Evolutionary conservation across 2,888 invertebrate genomes (phyloP).

Genomic region (Helicoverpa assulta): DNA sequence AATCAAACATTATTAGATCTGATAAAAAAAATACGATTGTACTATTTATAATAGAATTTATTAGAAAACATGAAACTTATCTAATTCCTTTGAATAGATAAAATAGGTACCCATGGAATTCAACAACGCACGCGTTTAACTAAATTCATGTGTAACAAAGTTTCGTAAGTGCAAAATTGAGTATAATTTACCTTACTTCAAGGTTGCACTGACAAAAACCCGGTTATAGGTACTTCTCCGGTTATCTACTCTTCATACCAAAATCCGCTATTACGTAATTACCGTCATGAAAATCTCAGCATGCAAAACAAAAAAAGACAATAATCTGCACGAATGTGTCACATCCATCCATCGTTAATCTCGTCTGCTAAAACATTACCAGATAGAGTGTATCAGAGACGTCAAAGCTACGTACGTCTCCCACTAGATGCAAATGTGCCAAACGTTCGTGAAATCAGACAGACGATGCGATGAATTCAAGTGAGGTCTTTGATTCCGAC

Average conservation of each 20-base stretch:
- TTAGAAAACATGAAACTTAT: not conserved
- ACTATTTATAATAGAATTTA: not conserved
- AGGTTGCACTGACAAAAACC: too few species aligned
- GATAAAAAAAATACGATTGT: conserved; percentile 2
- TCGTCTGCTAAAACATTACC: conserved; percentile 50
- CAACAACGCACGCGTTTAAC: too few species aligned
- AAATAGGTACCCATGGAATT: too few species aligned
- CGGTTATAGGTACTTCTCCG: too few species aligned
- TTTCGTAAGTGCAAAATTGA: too few species aligned
- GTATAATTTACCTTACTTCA: too few species aligned
- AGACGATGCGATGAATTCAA: conserved; percentile 44
- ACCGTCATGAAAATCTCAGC: not conserved
- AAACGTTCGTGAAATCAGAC: conserved; percentile 59
- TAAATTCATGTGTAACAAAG: too few species aligned
- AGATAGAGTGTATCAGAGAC: conserved; percentile 60
- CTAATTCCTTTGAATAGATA: too few species aligned
- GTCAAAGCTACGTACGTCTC: conserved; percentile 65
- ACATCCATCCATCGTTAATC: conserved; percentile 39
- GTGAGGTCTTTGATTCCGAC: conserved; percentile 48
- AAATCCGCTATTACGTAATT: conserved; percentile 9
- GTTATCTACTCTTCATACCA: not conserved
- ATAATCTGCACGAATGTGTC: not conserved
- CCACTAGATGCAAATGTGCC: conserved; percentile 69
- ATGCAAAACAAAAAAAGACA: conserved; percentile 13
- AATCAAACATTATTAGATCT: not conserved